Percentiles rank a stretch among this genome's conserved stretches.
phyloP scores from a whole-genome alignment of 1,140 invertebrate genomes.

The Zeugodacus cucurbitae region DNA sequence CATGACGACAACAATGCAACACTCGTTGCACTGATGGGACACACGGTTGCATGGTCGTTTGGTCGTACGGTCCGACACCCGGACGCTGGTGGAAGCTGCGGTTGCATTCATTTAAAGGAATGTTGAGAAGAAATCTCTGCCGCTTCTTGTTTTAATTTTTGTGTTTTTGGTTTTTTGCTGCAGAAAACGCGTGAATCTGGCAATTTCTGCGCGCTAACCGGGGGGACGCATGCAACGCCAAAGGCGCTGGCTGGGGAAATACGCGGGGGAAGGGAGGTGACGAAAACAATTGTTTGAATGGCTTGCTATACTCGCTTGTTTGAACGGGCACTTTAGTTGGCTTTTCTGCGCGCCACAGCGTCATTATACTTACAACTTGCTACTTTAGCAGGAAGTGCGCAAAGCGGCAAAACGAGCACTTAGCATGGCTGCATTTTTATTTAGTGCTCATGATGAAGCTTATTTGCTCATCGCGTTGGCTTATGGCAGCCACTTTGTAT shows the following conservation, averaged over 20 bases:
- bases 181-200: conserved; percentile 22
- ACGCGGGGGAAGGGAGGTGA: background rate
- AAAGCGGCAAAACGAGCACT: background rate
- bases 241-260: background rate
- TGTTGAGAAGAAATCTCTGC: background rate
- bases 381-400: background rate
- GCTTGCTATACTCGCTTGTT: background rate
- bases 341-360: background rate
- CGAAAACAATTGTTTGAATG: background rate
- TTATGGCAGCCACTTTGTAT: background rate
- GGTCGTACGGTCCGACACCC: background rate
- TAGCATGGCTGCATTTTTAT: conserved; percentile 27
- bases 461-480: background rate
- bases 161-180: background rate
- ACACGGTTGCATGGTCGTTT: background rate
- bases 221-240: background rate
- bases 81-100: background rate
- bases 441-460: conserved; percentile 32
- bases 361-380: background rate
- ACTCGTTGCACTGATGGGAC: background rate
- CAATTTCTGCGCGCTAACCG: background rate
- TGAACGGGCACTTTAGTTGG: background rate
- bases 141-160: background rate
- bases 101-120: conserved; percentile 18
- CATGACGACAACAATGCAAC: background rate